phyloP scores from a whole-genome alignment of 2,797 vertebrate genomes.

The Pseudochaenichthys georgianus region DNA sequence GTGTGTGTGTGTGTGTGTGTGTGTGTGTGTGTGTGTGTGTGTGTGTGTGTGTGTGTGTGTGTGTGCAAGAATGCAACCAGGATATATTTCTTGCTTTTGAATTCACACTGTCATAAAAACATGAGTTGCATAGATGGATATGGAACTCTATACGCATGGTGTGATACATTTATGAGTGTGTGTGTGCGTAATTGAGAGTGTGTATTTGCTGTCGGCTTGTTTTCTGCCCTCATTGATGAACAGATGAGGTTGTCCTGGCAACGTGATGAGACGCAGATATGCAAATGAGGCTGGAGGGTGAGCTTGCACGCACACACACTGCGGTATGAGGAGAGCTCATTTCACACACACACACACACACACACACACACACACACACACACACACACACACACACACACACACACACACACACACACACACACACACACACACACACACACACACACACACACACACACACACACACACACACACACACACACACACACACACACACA shows the following conservation, averaged over 20 bases:
- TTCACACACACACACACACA: constrained; percentile 73
- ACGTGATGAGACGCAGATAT: constrained; percentile 95
- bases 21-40: constrained; percentile 37
- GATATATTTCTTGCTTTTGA: constrained; percentile 50
- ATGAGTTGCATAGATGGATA: constrained; percentile 59
- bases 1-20: constrained; percentile 41
- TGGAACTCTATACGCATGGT: constrained; percentile 31
- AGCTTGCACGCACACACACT: constrained; percentile 83
- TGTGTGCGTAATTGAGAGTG: constrained; percentile 47
- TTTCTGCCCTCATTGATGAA: constrained; percentile 92
- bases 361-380: constrained; percentile 50
- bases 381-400: constrained; percentile 63
- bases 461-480: constrained; percentile 52
- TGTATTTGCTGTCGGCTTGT: constrained; percentile 77
- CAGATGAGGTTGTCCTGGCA: constrained; percentile 98
- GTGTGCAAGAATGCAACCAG: constrained; percentile 37
- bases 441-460: constrained; percentile 60
- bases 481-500: constrained; percentile 65
- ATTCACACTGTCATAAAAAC: constrained; percentile 65
- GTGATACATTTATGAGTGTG: constrained; percentile 57
- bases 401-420: constrained; percentile 51
- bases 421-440: constrained; percentile 57
- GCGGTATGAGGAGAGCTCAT: constrained; percentile 85
- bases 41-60: constrained; percentile 4
- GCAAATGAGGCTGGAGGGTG: constrained; percentile 90